Evolutionary conservation across 2,113 vertebrate genomes (phyloP).

Genomic region (Microcebus lehilahytsara): DNA sequence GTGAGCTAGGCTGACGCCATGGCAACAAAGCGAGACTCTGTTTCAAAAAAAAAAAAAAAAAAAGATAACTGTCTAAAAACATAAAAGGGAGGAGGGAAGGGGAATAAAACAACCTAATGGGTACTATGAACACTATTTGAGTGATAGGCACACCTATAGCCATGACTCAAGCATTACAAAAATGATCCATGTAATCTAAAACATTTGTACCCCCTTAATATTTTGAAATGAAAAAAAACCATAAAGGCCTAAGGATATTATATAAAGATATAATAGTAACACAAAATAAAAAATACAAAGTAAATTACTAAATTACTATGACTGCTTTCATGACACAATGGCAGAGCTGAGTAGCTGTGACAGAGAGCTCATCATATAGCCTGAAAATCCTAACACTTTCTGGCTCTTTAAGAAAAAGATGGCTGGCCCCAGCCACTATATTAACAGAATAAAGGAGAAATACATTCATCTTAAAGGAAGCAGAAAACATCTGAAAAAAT

Average conservation of each 20-base stretch:
- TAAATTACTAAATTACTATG: background rate
- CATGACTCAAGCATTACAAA: too few relatives aligned
- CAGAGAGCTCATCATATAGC: background rate
- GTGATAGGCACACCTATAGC: too few relatives aligned
- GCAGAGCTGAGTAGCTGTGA: background rate
- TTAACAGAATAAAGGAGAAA: background rate
- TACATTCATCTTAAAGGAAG: background rate
- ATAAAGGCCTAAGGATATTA: background rate
- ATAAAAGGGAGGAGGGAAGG: too few relatives aligned
- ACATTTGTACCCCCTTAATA: too few relatives aligned
- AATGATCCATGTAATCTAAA: too few relatives aligned
- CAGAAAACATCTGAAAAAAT: background rate
- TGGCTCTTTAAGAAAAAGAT: background rate
- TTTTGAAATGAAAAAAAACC: background rate
- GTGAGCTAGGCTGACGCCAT: too few relatives aligned
- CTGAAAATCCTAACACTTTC: background rate
- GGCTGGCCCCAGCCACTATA: background rate
- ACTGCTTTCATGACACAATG: background rate
- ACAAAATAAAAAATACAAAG: background rate
- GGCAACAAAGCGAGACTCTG: too few relatives aligned
- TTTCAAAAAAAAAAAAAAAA: too few relatives aligned
- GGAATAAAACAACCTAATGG: too few relatives aligned
- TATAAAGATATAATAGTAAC: background rate
- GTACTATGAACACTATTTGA: too few relatives aligned
- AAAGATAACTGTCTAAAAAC: too few relatives aligned